Evolutionary conservation across 2,113 vertebrate species (phyloP), one percentile per base, ranked within the genome.

Genomic region (Pseudopipra pipra): DNA sequence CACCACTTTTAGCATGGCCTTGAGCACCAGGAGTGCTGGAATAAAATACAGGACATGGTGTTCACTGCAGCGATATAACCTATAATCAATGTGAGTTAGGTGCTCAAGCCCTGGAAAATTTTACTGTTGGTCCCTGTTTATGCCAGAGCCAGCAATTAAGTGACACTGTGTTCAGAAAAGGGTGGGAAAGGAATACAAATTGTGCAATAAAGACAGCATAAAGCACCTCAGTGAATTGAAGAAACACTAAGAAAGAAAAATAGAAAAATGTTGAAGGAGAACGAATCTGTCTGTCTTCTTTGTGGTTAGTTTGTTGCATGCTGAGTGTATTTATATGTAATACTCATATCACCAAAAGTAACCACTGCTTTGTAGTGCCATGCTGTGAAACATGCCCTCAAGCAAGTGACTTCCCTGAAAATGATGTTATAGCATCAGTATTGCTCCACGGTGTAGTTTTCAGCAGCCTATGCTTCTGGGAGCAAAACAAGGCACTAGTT

Each of bases 281-380:
- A 70, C n/a, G 89, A 97, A 87, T 47, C 55, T 44, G 33, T 66
- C 85, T 86, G 23, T 92, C 75, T 86, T 85, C 75, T 75, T 87
- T 81, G 62, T 73, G 47, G 87, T 83, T 63, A 93, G 89, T 81
- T 84, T 81, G 59, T 68, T 93, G 67, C 72, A 78, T 78, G 67
- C 87, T 96, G 95, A 86, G 95, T 95, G 37, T 84, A 81, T 88
- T 92, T 96, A 71, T 96, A 47, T 80, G 67, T 79, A 95, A 94
- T 79, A 79, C 66, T 94, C 82, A 44, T 86, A 93, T 63, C 75
- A 93, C 85, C 80, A 87, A 95, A 95, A 95, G 92, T 82, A 90
- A 92, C 95, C 90, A 84, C 27, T 83, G 79, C 81, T 92, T 92
- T 96, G 74, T 76, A 90, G 59, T 73, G 59, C 67, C 88, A 51